A percentile compares a stretch with the other conserved stretches of the same genome.
phyloP scores from a whole-genome alignment of 1,140 invertebrate genomes.

The Ptiloglossa arizonensis region DNA sequence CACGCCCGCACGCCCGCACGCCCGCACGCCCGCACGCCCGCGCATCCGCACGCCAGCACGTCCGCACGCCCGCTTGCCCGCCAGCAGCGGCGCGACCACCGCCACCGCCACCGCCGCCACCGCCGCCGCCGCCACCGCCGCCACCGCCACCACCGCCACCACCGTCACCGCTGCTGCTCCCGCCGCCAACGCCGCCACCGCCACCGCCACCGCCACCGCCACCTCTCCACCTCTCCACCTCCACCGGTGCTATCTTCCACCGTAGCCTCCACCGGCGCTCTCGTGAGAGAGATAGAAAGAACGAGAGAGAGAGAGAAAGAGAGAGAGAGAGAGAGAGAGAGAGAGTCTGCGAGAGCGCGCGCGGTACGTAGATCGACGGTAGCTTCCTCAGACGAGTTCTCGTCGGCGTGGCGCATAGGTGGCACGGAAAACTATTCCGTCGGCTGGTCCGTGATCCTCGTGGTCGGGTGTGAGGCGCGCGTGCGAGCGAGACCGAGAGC shows the following conservation, averaged over 20 bases:
- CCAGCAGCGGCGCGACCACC: constrained; percentile 14
- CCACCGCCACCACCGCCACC: constrained; percentile 21
- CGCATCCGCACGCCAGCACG: no score
- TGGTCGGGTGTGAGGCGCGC: constrained; percentile 57
- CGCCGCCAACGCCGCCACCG: neutral
- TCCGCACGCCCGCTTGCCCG: no score
- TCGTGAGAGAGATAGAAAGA: constrained; percentile 24
- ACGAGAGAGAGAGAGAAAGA: no score
- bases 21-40: no score
- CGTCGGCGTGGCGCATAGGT: constrained; percentile 63
- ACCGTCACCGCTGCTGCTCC: constrained; percentile 55
- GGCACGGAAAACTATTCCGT: constrained; percentile 55
- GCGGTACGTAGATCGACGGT: constrained; percentile 28
- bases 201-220: constrained; percentile 33
- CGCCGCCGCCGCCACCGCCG: neutral
- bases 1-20: no score
- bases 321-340: constrained; percentile 14
- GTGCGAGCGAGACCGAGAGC: constrained; percentile 41
- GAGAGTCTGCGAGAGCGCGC: constrained; percentile 22
- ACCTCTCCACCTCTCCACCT: constrained; percentile 12
- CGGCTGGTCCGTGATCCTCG: constrained; percentile 49
- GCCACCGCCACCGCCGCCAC: neutral
- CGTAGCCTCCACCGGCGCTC: constrained; percentile 12
- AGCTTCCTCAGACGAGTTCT: constrained; percentile 60
- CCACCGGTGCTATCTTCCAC: constrained; percentile 1